A percentile compares a stretch with the other conserved stretches of the same genome.
These are phyloP conservation scores for Pachycephus smyrnensis DNA, from an alignment of 2,888 invertebrate genomes.

Conservation along the genomic window DNA sequence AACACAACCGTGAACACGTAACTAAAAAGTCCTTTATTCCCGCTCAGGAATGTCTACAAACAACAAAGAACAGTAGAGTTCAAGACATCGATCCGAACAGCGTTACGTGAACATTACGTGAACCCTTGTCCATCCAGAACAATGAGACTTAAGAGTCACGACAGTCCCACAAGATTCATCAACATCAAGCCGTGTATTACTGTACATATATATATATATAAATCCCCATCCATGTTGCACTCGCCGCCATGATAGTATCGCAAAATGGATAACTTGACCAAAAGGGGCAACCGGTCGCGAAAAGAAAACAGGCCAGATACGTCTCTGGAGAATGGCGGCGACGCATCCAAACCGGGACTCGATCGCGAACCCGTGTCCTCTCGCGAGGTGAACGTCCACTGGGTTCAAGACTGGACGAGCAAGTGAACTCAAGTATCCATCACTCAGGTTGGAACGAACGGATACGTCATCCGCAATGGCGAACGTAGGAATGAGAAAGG, in stretches of 20 bases:
- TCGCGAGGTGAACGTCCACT: constrained; percentile 58
- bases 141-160: background rate
- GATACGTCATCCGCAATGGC: constrained; percentile 12
- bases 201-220: background rate
- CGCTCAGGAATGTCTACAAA: background rate
- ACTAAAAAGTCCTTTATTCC: background rate
- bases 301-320: constrained; percentile 61
- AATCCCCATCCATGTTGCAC: background rate
- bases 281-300: constrained; percentile 55
- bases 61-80: background rate
- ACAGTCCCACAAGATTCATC: background rate
- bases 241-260: background rate
- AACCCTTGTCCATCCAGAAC: background rate
- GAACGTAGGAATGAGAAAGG: background rate
- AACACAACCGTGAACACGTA: background rate
- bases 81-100: background rate
- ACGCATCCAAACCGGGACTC: constrained; percentile 52
- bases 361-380: constrained; percentile 36
- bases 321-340: constrained; percentile 52
- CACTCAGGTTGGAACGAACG: constrained; percentile 21
- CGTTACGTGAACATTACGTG: background rate
- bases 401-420: constrained; percentile 52
- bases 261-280: constrained; percentile 45
- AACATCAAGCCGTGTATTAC: background rate
- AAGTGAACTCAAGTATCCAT: constrained; percentile 55